A percentile compares a stretch with the other conserved stretches of the same genome.
phyloP scores from a whole-genome alignment of 2,113 vertebrate genomes.

The Sebastes schlegelii region DNA sequence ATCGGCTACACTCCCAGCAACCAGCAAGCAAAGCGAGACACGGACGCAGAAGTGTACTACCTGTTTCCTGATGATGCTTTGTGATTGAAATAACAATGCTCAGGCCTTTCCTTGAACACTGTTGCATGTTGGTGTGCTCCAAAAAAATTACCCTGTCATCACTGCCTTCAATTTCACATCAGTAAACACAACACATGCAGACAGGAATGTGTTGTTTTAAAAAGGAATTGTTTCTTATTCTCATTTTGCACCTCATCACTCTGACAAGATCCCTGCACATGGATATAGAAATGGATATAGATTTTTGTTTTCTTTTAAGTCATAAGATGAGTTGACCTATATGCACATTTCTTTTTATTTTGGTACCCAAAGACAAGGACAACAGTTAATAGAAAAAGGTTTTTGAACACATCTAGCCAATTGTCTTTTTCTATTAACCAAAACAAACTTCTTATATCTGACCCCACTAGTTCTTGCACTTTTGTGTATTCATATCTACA shows the following conservation, averaged over 20 bases:
- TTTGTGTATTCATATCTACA: conserved; percentile 63
- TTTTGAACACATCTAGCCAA: conserved; percentile 23
- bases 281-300: neutral
- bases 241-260: conserved; percentile 45
- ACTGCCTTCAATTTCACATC: conserved; percentile 51
- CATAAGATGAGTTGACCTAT: conserved; percentile 20
- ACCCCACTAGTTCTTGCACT: conserved; percentile 46
- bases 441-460: conserved; percentile 26
- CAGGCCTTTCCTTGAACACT: conserved; percentile 41
- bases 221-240: conserved; percentile 15
- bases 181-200: conserved; percentile 13
- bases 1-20: conserved; percentile 7
- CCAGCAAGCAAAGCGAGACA: conserved; percentile 21
- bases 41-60: neutral
- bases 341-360: conserved; percentile 34
- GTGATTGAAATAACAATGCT: conserved; percentile 31
- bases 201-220: conserved; percentile 37
- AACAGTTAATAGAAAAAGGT: conserved; percentile 4
- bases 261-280: conserved; percentile 22
- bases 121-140: conserved; percentile 34
- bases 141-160: conserved; percentile 5
- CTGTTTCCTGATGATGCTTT: conserved; percentile 11
- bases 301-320: conserved; percentile 9
- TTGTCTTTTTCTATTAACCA: conserved; percentile 17
- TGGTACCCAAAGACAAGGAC: conserved; percentile 52